Percentiles rank a stretch among this genome's conserved stretches.
phyloP scores from a whole-genome alignment of 2,113 vertebrate species.

The Oreotragus oreotragus region DNA sequence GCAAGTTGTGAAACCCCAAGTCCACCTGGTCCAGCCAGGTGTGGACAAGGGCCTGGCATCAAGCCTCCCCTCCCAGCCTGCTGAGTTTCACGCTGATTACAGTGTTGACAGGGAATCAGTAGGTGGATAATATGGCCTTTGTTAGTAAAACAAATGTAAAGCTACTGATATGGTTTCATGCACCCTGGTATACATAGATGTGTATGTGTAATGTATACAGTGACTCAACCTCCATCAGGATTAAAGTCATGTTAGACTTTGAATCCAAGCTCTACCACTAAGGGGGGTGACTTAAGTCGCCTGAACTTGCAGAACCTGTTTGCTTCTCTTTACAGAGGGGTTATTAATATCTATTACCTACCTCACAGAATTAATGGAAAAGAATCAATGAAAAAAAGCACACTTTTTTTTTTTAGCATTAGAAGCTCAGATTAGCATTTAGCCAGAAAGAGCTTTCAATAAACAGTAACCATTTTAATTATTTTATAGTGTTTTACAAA shows the following conservation, averaged over 20 bases:
- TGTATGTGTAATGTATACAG: not conserved
- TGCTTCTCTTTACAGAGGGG: not conserved
- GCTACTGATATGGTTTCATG: too few relatives aligned
- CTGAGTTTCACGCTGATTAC: not conserved
- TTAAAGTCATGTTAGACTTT: not conserved
- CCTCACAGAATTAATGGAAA: not conserved
- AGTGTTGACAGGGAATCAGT: not conserved
- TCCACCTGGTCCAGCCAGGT: not conserved
- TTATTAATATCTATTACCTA: not conserved
- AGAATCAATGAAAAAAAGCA: not conserved
- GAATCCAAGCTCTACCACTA: not conserved
- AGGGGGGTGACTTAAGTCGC: not conserved
- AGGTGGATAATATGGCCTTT: not conserved
- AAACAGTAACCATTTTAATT: not conserved
- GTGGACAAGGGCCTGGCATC: not conserved
- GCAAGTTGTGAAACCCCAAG: not conserved
- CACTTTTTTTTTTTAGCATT: not conserved
- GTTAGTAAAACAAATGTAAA: not conserved
- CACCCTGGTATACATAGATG: not conserved
- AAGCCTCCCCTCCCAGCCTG: not conserved
- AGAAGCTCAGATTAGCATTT: not conserved
- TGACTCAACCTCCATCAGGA: not conserved
- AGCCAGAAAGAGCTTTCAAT: not conserved
- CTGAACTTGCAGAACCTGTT: not conserved
- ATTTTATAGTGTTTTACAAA: not conserved